Conservation (phyloP, 2,113 vertebrate genomes). For the Gila orcuttii region DNA sequence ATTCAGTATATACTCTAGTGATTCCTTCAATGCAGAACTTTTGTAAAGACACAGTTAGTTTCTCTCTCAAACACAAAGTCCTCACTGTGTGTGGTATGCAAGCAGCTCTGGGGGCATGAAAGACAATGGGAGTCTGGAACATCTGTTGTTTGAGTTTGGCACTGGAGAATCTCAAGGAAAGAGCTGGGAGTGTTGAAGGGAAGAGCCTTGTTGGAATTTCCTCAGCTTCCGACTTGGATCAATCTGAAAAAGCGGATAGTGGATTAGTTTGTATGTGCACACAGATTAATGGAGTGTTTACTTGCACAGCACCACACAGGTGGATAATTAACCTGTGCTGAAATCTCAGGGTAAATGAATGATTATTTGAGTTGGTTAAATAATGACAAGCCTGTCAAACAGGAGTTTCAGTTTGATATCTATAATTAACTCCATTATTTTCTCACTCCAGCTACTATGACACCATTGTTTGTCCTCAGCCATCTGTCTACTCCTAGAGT, state of each 20-base stretch:
- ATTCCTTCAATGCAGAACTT: neutral
- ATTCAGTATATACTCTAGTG: neutral
- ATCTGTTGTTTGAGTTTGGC: conserved; percentile 35
- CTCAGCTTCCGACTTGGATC: neutral
- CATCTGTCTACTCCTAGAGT: neutral
- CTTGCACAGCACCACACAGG: neutral
- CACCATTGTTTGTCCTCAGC: neutral
- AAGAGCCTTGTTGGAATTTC: conserved; percentile 31
- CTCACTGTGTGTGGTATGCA: conserved; percentile 38
- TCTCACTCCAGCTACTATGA: neutral
- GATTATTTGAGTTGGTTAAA: conserved; percentile 23
- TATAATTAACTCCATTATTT: neutral
- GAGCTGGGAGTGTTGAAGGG: neutral
- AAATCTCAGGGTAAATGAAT: conserved; percentile 18
- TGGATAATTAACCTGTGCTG: conserved; percentile 31
- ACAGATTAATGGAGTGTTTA: neutral
- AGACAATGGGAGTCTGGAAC: neutral
- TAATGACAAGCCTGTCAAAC: neutral
- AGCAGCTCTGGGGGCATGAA: neutral
- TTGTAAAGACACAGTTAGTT: neutral
- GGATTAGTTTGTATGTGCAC: neutral
- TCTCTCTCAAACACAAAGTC: neutral
- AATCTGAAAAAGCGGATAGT: neutral
- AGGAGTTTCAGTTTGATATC: neutral
- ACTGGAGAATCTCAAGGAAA: neutral